Conservation (phyloP, 2,888 invertebrate species). For the Aspidiotus destructor region DNA sequence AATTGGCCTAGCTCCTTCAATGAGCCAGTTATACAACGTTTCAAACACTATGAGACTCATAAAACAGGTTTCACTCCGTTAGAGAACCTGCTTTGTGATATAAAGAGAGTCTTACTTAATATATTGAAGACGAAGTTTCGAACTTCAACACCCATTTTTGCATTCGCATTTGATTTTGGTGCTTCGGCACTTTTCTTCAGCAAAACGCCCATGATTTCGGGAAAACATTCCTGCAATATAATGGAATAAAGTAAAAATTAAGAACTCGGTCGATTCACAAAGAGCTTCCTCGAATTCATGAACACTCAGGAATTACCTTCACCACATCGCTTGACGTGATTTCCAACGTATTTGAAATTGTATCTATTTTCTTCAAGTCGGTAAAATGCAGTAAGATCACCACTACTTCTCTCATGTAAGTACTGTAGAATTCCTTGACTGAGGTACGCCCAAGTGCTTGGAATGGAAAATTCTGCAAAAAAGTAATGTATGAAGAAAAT, state of each 20-base stretch:
- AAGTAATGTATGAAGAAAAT: background rate
- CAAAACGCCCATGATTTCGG: constrained; percentile 15
- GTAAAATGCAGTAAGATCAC: constrained; percentile 28
- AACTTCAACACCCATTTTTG: background rate
- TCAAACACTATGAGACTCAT: too few species aligned
- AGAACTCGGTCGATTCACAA: background rate
- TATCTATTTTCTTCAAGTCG: constrained; percentile 11
- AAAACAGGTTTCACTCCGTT: too few species aligned
- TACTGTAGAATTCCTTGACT: constrained; percentile 21
- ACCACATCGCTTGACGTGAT: background rate
- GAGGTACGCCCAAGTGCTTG: constrained; percentile 17
- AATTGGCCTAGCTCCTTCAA: too few species aligned
- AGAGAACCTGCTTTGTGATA: too few species aligned
- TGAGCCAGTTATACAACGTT: too few species aligned
- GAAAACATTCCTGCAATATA: constrained; percentile 15
- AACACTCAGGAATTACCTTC: background rate
- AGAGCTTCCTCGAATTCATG: too few species aligned
- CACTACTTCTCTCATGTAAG: constrained; percentile 17
- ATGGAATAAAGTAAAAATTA: background rate
- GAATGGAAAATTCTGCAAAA: constrained; percentile 32
- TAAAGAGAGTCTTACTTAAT: background rate
- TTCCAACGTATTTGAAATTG: background rate
- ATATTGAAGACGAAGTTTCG: background rate
- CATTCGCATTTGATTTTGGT: background rate
- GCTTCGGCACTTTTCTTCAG: background rate